Conservation (phyloP, 2,113 vertebrate species). For the Erythrocercus mccallii region DNA sequence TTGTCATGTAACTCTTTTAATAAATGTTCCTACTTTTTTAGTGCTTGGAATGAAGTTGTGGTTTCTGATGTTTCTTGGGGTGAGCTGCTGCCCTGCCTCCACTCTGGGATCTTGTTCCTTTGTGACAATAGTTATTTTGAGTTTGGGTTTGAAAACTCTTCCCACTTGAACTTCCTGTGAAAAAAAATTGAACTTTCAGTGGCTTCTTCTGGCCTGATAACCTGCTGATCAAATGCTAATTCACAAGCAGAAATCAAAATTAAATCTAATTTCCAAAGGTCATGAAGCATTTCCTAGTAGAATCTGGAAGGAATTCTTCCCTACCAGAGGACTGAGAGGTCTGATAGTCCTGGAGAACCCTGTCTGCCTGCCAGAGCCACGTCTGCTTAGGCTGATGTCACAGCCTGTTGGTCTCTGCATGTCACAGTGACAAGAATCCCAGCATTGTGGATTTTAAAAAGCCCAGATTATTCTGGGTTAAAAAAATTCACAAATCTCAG, state of each 20-base stretch:
- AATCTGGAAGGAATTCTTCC: not conserved
- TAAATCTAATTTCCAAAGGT: not conserved
- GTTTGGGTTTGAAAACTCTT: not conserved
- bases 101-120: not conserved
- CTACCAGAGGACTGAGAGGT: not conserved
- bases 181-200: not conserved
- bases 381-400: not conserved
- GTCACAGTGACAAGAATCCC: not conserved
- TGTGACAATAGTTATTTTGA: not conserved
- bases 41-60: not conserved
- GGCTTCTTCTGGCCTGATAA: not conserved
- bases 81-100: not conserved
- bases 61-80: not conserved
- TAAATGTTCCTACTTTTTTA: conserved; percentile 2
- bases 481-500: not conserved
- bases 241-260: not conserved
- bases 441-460: not conserved
- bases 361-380: accelerated
- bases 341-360: not conserved
- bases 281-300: not conserved
- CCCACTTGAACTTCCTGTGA: not conserved
- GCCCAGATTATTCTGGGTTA: not conserved
- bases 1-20: not conserved
- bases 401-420: not conserved
- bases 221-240: not conserved